Evolutionary conservation across 2,888 invertebrate genomes (phyloP), one percentile per base, ranked within the genome.

Genomic region (Agonopterix arenella): DNA sequence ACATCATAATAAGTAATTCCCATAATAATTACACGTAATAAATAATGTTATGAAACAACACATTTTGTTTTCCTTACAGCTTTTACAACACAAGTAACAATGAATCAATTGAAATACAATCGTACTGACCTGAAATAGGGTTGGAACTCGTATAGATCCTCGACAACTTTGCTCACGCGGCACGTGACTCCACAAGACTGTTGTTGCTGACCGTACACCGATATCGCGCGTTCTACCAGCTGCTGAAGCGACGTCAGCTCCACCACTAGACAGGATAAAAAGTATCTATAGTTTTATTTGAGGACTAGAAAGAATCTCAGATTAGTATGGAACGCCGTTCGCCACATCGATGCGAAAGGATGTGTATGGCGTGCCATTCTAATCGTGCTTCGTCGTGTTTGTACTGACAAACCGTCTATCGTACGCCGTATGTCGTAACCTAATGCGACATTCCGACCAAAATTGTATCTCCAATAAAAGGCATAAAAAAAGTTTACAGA

Each of bases 111-210:
- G 5, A 53, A 56, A 50, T 18, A 42, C n/a, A 46, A n/a, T 47
- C 55, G 49, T 61, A 61, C 61, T 59, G 13, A 90, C 90, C 84
- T 82, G 64, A 71, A 69, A 72, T 89, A 89, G n/a, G 90, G 86
- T 68, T 90, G 80, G 57, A 88, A 88, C 52, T 86, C 78, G 70
- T 90, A 89, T 40, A 90, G 72, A 55, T 84, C 84, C 53, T 90
- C 86, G 52, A 90, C 61, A 38, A 90, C 85, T 57, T 83, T 73
- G 49, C 81, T 79, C 51, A 90, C 70, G 50, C 90, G 84, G 62
- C 91, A 91, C 47, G 78, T 71, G 52, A 90, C 57, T 13, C 84
- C 81, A 57, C 90, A 91, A 42, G 68, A 61, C n/a, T 78, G 65
- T 52, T 76, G 69, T 58, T 84, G 80, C n/a, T 68, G 69, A 0